Conservation (phyloP, 1,140 invertebrate species). For the Schlechtendalia chinensis region DNA sequence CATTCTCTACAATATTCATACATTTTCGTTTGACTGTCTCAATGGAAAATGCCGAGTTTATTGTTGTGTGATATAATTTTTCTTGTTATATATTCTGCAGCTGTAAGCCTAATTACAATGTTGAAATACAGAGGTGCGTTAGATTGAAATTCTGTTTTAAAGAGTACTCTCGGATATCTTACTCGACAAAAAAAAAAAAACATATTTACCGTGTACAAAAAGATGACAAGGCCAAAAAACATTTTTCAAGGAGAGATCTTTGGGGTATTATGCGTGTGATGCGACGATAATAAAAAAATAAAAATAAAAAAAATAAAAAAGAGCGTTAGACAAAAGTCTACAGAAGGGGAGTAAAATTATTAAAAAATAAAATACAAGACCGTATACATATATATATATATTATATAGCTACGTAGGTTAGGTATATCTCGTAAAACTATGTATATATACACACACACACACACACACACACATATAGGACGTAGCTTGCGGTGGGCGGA, state of each 20-base stretch:
- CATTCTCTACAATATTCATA: no score
- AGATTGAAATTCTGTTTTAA: conserved; percentile 25
- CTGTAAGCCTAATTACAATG: conserved; percentile 27
- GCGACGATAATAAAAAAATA: conserved; percentile 40
- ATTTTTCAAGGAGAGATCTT: conserved; percentile 46
- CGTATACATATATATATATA: background rate
- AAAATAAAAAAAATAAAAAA: background rate
- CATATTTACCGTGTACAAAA: conserved; percentile 12
- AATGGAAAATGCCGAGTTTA: conserved; percentile 4
- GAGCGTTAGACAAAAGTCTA: conserved; percentile 46
- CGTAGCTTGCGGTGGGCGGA: background rate
- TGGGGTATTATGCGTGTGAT: conserved; percentile 38
- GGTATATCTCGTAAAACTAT: no score
- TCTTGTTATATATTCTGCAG: background rate
- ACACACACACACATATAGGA: background rate
- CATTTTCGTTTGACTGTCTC: background rate
- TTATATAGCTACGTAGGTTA: no score
- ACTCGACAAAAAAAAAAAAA: conserved; percentile 30
- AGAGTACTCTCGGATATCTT: conserved; percentile 24
- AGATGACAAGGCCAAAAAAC: conserved; percentile 47
- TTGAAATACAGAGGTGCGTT: conserved; percentile 5
- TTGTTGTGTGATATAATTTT: no score
- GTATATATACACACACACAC: no score
- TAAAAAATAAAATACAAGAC: conserved; percentile 49
- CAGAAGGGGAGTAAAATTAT: conserved; percentile 46